Percentiles rank a stretch among this genome's conserved stretches.
These are phyloP conservation scores for Campaea margaritaria DNA, from an alignment of 2,888 invertebrate species.

Conservation along the genomic window DNA sequence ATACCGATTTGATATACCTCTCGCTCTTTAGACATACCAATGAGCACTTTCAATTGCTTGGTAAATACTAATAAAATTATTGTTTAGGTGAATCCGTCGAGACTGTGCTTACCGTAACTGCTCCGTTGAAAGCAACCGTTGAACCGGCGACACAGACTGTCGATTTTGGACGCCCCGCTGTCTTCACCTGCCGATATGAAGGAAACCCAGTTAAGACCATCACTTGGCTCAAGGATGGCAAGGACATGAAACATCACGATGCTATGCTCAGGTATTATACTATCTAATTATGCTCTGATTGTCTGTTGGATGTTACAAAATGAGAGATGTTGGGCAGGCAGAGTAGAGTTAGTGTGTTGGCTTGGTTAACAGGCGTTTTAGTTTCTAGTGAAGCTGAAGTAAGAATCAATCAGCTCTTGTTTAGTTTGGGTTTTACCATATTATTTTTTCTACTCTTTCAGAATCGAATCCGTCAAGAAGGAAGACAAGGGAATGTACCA, in stretches of 20 bases:
- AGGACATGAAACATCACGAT: conserved; percentile 92
- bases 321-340: too few species aligned
- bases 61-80: background rate
- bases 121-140: conserved; percentile 94
- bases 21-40: too few species aligned
- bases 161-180: conserved; percentile 96
- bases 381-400: background rate
- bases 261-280: conserved; percentile 86
- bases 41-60: too few species aligned
- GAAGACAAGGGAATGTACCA: conserved; percentile 99
- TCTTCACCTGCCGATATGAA: conserved; percentile 95
- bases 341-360: too few species aligned
- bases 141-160: conserved; percentile 96
- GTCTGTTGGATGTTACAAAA: too few species aligned
- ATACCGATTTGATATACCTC: too few species aligned
- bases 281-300: too few species aligned
- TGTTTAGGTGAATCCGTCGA: conserved; percentile 94
- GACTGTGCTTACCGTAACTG: conserved; percentile 96
- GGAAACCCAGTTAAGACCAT: conserved; percentile 96
- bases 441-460: conserved; percentile 51
- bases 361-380: too few species aligned
- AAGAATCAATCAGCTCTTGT: too few species aligned
- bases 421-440: background rate
- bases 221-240: conserved; percentile 97
- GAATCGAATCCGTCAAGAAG: conserved; percentile 95